Base-by-base conservation (phyloP, 2,888 invertebrate genomes). In the Caenorhabditis doughertyi region DNA sequence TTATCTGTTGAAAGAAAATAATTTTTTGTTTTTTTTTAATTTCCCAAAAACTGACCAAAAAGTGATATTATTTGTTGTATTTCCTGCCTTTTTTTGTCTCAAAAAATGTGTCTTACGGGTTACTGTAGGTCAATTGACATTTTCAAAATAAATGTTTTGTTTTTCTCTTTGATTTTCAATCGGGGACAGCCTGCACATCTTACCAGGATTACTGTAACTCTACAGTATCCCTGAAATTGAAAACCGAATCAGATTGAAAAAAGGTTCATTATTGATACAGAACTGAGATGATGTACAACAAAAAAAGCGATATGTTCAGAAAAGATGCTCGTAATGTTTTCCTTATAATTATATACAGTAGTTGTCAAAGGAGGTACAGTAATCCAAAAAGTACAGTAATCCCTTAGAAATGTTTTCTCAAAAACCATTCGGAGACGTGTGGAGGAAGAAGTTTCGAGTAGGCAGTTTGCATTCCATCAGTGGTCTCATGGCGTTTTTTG, bases 1-100 rank as follows among this genome's bases (percentile, higher is more conserved):
- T 55, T 87, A 25, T 64, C 76, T 18, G 85, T 70, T 16, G 79
- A 83, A 18, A 62, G 79, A 16, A 83, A 79, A 70, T 83, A 42
- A 79, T 23, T 9, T 4, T 18, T 29, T 18, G 18, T 32, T 44
- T 47, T 47, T 47, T 18, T 18, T 51, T 3, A 21, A 32, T 23
- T 21, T 32, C 21, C 18, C 27, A 39, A 3, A 64, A 64, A 64
- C 47, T 4, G 13, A 18, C 13, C 44, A 47, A 47, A 18, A 47
- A 47, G 13, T 47, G 44, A 47, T 47, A 47, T 47, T 47, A 18
- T 47, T 47, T 13, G 18, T 18, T 5, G 3, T n/a, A n/a, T n/a
- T n/a, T n/a, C n/a, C n/a, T n/a, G n/a, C n/a, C 8, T 47, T 18
- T 47, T 47, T 47, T 47, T 13, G n/a, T 47, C 44, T 47, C 44